Percentiles rank a stretch among this genome's conserved stretches.
Conservation (phyloP, 2,888 invertebrate genomes). For the Automeris io region DNA sequence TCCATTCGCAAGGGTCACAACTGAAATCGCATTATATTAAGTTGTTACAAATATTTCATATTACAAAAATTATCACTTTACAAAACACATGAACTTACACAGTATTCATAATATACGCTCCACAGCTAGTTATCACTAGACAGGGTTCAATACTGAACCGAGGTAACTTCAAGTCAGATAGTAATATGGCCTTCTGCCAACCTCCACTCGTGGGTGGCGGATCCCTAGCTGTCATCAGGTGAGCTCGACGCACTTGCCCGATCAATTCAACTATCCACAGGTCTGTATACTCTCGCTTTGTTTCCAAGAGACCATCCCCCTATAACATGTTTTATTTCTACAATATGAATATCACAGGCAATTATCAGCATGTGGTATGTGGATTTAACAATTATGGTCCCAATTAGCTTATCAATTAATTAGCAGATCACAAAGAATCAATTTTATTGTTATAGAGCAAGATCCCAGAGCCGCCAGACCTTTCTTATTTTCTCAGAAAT, state of each 20-base stretch:
- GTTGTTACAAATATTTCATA: neutral
- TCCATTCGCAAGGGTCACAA: conserved; percentile 61
- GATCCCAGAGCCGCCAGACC: no score
- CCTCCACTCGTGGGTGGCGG: conserved; percentile 30
- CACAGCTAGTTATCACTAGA: conserved; percentile 72
- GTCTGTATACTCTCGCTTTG: conserved; percentile 51
- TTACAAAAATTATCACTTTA: neutral
- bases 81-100: conserved; percentile 48
- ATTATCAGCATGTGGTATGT: no score
- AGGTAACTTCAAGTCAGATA: conserved; percentile 63
- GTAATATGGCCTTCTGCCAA: conserved; percentile 64
- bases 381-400: no score
- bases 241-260: conserved; percentile 50
- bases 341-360: neutral
- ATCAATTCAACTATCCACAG: conserved; percentile 62
- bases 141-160: conserved; percentile 67
- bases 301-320: conserved; percentile 51
- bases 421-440: no score
- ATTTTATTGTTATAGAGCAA: no score
- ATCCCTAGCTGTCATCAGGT: conserved; percentile 52
- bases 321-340: conserved; percentile 17
- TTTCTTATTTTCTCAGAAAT: no score
- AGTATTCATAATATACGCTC: conserved; percentile 73
- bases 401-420: no score
- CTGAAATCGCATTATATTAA: conserved; percentile 22